Base-by-base conservation (phyloP, 2,888 invertebrate species). In the Amphimallon solstitiale region DNA sequence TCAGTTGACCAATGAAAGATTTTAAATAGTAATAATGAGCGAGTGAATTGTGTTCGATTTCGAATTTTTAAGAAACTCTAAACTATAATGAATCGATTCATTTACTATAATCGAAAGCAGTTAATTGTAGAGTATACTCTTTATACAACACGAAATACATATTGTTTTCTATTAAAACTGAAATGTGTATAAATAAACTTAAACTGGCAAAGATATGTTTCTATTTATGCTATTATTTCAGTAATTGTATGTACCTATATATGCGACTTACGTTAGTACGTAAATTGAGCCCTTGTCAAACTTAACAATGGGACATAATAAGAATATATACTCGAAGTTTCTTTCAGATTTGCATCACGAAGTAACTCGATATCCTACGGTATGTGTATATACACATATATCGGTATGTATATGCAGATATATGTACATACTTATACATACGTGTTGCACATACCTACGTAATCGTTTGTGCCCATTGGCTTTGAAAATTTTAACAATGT, bases 241-340 rank as follows among this genome's bases (percentile, higher is more conserved):
- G 56, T 56, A 56, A 56, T 56, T 56, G 56, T 40, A 43, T 12
- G 43, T 37, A 37, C 37, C 1, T 43, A 43, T 40, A 40, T 56
- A 23, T 40, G 40, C 14, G 23, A n/a, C 15, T 15, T 56, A 40
- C 40, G 56, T 40, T 56, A 56, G 56, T 56, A 56, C 56, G 56
- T 40, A 56, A 56, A 56, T 56, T 56, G 40, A 56, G 56, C 40
- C 56, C 56, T 56, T 56, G 56, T 56, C 56, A 56, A 56, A 56
- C 40, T 19, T 40, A 56, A 56, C 56, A 56, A 56, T 56, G 56
- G 56, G 40, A 56, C 56, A 56, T 56, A 56, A 56, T 56, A 56
- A 56, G 56, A 56, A 56, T 56, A 56, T 40, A 56, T 56, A 56
- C 56, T 56, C 56, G 21, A 21, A 4, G 56, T 21, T 56, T 43